phyloP scores from a whole-genome alignment of 2,797 vertebrate species.

The Syngnathus rostellatus region DNA sequence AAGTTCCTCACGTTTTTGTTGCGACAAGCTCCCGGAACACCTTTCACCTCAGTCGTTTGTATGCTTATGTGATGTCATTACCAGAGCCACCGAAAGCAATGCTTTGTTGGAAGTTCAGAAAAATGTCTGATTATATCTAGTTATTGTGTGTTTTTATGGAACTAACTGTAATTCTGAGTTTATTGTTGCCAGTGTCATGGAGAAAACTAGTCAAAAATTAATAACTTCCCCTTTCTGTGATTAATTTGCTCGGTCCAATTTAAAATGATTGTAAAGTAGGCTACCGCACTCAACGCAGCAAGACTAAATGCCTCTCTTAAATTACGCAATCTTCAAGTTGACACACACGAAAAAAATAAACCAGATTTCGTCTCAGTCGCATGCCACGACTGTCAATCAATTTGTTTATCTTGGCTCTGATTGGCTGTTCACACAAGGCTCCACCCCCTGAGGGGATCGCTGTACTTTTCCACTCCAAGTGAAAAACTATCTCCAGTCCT shows the following conservation, averaged over 20 bases:
- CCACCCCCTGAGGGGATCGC: constrained; percentile 24
- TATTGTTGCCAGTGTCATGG: no score
- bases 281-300: neutral
- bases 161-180: no score
- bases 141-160: no score
- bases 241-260: no score
- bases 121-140: no score
- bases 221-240: no score
- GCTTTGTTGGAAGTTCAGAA: neutral
- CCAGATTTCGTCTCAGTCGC: neutral
- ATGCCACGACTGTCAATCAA: constrained; percentile 22
- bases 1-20: neutral
- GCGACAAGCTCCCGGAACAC: neutral
- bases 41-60: neutral
- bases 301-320: neutral
- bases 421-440: constrained; percentile 30
- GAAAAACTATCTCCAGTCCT: constrained; percentile 15
- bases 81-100: neutral
- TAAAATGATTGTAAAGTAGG: no score
- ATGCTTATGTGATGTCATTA: neutral
- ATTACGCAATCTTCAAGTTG: constrained; percentile 6
- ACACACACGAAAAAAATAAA: neutral
- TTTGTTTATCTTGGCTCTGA: constrained; percentile 38
- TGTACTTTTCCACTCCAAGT: constrained; percentile 60
- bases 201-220: no score